Conservation (phyloP, 2,888 invertebrate genomes). For the Mylabris sibirica region DNA sequence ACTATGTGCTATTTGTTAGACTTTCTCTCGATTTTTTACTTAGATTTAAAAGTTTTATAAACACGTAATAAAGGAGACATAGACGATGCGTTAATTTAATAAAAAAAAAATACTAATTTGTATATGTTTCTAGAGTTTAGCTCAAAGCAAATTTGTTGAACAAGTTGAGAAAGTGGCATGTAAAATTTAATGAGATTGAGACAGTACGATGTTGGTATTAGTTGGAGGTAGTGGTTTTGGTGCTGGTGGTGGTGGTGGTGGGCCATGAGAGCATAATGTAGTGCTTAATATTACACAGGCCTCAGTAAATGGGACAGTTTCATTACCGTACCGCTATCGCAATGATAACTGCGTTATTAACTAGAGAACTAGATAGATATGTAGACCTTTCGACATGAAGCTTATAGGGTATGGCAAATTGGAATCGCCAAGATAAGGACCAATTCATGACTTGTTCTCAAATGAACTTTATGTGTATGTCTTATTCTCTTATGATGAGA, state of each 20-base stretch:
- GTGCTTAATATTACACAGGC: conserved; percentile 55
- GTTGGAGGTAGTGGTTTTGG: conserved; percentile 20
- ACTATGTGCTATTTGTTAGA: too few relatives aligned
- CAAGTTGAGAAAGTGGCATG: conserved; percentile 21
- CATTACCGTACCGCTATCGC: conserved; percentile 54
- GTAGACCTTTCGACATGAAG: conserved; percentile 53
- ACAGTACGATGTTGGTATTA: conserved; percentile 21
- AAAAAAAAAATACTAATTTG: conserved; percentile 17
- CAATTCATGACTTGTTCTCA: conserved; percentile 41
- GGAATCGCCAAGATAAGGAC: conserved; percentile 41
- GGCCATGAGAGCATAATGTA: conserved; percentile 51
- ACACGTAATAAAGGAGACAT: not conserved
- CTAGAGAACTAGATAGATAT: conserved; percentile 53
- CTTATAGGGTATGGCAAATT: conserved; percentile 44
- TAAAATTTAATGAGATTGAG: conserved; percentile 41
- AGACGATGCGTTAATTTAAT: conserved; percentile 14
- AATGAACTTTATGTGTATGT: conserved; percentile 43
- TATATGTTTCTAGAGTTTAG: not conserved
- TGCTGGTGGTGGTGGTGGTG: not conserved
- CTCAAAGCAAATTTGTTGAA: conserved; percentile 13
- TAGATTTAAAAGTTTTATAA: not conserved
- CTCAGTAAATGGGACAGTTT: conserved; percentile 56
- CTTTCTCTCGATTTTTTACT: too few relatives aligned
- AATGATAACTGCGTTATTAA: conserved; percentile 56
- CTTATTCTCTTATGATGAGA: conserved; percentile 27